Base-by-base conservation (phyloP, 2,888 invertebrate species). In the Metopia argyrocephala region DNA sequence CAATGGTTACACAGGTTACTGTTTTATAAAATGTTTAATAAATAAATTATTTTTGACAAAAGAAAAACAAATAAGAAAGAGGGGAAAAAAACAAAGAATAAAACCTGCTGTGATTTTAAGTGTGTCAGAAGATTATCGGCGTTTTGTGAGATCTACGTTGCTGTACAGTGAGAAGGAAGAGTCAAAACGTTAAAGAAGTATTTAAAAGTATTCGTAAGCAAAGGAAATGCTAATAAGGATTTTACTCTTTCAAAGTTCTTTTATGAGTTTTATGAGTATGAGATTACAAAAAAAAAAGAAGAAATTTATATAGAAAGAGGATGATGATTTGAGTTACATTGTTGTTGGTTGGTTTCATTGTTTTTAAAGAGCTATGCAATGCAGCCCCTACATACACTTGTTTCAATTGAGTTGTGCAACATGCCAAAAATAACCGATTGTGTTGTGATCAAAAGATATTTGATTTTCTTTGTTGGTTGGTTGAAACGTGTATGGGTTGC, bases 41-140 rank as follows among this genome's bases (percentile, higher is more conserved):
- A 18, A 27, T 6, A 56, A n/a, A n/a, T n/a, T 28, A 66, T 68
- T 48, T 54, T 59, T 48, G 52, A 28, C 23, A 54, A 68, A 61
- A 27, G 28, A 68, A 48, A n/a, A 21, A 69, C 5, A 64, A 38
- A 48, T 65, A 12, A 5, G 3, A 28, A 65, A 57, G 28, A 59
- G 52, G 20, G 28, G 64, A 69, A 65, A 23, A 68, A 73, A 76
- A 65, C 80, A 57, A 20, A 27, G 64, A 69, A 65, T 27, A 68
- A 73, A 76, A 65, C 80, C 78, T 74, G 80, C 80, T 81, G 80
- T 45, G 80, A 66, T 65, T 18, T 75, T 61, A 75, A 81, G 69
- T 70, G 56, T 76, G 74, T 69, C 59, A 78, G 54, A n/a, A 76
- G 31, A 48, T 61, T 76, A 57, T 52, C n/a, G 18, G 15, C 48